Evolutionary conservation across 2,113 vertebrate genomes (phyloP).

Genomic region (Galeopterus variegatus): DNA sequence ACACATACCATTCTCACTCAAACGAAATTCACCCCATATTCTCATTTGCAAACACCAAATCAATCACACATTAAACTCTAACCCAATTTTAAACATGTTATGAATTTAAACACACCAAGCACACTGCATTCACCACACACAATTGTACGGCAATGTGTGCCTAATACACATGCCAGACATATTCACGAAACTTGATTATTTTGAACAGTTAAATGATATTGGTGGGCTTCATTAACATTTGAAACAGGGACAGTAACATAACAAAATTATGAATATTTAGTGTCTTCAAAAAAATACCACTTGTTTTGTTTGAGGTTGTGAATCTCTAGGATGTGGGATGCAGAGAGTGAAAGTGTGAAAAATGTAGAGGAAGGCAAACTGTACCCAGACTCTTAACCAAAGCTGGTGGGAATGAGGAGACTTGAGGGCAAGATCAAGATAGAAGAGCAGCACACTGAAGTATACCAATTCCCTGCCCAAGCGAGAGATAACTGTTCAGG

Average conservation of each 20-base stretch:
- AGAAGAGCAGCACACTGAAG: not conserved
- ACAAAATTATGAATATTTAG: not conserved
- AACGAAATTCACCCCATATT: not conserved
- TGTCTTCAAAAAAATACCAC: not conserved
- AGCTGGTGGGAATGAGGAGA: not conserved
- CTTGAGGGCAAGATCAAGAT: not conserved
- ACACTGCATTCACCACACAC: not conserved
- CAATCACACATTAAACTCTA: not conserved
- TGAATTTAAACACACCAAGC: not conserved
- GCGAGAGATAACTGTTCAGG: not conserved
- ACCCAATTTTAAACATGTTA: not conserved
- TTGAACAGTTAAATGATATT: not conserved
- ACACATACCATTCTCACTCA: not conserved
- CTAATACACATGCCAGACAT: not conserved
- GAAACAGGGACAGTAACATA: not conserved
- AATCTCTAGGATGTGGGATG: not conserved
- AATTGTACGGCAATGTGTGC: not conserved
- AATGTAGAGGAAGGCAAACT: not conserved
- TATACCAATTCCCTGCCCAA: not conserved
- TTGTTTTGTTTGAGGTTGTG: not conserved
- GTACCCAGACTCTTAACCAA: not conserved
- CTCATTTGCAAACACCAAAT: not conserved
- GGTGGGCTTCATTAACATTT: not conserved
- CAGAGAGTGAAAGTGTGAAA: not conserved
- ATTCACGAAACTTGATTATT: not conserved